Base-by-base conservation (phyloP, 2,797 vertebrate genomes). In the Dromococcyx pavoninus region DNA sequence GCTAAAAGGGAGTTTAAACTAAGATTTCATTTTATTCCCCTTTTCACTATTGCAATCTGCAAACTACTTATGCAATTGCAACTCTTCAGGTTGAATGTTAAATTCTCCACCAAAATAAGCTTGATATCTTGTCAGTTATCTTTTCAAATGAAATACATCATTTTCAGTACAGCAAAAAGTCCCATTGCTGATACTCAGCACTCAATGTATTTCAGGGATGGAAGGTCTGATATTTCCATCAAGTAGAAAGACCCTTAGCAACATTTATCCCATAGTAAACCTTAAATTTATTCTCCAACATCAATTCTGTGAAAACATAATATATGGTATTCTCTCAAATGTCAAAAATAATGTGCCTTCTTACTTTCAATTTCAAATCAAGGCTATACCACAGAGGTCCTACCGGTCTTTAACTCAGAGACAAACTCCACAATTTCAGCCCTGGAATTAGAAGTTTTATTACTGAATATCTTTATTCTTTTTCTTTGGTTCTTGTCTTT, bases 71-170 rank as follows among this genome's bases (percentile, higher is more conserved):
- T 96, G 60, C 91, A 94, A 76, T 56, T 83, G 73, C 72, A 66
- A 53, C 8, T 14, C 64, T n/a, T 70, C 13, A 17, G 78, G 60
- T 58, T 83, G 93, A 96, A 95, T 79, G 91, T 46, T 95, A 96
- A 96, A 81, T 86, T 95, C 50, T 69, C 95, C 94, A 93, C 93
- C 96, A 93, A 94, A 91, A 76, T 56, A 85, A 88, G 84, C 65
- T 93, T 86, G 43, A 80, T 88, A 82, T 73, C 92, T 92, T 89
- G 74, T 95, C 93, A 95, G 88, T 95, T 91, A 72, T 85, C 92
- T 96, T 91, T 88, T 87, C 57, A 56, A 48, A 90, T 86, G 86
- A 96, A 94, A 95, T 75, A 56, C n/a, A 81, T 94, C 93, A 96
- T 94, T 91, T 89, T 96, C 92, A 79, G 88, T 76, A 88, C 37